Evolutionary conservation across 2,797 vertebrate species (phyloP).

Genomic region (Iguana delicatissima): DNA sequence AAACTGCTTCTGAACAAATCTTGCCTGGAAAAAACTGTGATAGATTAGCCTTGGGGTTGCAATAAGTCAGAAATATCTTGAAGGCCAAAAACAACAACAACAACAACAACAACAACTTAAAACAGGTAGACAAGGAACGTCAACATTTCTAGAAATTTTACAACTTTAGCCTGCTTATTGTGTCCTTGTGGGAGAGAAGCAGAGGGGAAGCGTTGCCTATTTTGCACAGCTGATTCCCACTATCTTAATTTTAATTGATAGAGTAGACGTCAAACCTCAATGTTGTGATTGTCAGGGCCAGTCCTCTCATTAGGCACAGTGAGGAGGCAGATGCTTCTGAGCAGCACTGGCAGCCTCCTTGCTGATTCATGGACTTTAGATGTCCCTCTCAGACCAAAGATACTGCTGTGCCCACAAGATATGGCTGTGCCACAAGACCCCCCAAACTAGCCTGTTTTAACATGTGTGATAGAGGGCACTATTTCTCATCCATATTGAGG

Average conservation of each 20-base stretch:
- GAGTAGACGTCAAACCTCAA: no score
- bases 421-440: not conserved
- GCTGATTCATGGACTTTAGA: not conserved
- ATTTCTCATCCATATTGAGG: not conserved
- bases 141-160: not conserved
- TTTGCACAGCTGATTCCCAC: not conserved
- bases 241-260: not conserved
- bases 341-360: not conserved
- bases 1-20: no score
- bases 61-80: no score
- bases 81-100: no score
- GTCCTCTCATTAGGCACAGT: not conserved
- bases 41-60: no score
- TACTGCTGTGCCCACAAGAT: not conserved
- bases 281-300: not conserved
- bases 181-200: not conserved
- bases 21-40: no score
- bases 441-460: not conserved
- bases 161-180: not conserved
- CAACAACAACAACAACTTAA: not conserved
- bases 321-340: no score
- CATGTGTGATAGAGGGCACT: not conserved
- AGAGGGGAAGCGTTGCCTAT: not conserved
- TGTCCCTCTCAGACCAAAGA: not conserved
- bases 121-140: not conserved